phyloP scores from a whole-genome alignment of 1,140 invertebrate species.

The Drosophila miranda region DNA sequence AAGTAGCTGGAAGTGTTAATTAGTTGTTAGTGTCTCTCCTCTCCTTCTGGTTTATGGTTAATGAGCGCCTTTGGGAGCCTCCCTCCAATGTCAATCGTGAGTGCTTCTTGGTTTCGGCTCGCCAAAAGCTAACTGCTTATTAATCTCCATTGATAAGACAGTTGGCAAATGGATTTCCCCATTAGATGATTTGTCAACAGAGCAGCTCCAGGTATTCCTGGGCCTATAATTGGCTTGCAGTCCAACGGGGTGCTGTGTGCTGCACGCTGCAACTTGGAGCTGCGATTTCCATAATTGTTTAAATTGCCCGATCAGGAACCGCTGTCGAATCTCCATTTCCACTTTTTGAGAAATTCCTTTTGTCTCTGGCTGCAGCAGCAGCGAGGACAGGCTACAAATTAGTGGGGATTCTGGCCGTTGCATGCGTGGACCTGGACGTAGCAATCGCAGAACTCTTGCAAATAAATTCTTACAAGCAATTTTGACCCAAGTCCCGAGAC shows the following conservation, averaged over 20 bases:
- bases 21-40: constrained; percentile 67
- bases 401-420: constrained; percentile 19
- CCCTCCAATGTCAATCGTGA: constrained; percentile 51
- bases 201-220: background rate
- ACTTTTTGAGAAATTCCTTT: constrained; percentile 57
- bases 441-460: constrained; percentile 45
- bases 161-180: constrained; percentile 10
- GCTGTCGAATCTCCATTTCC: constrained; percentile 52
- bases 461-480: constrained; percentile 71
- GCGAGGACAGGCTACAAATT: constrained; percentile 61
- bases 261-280: constrained; percentile 1
- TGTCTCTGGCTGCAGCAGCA: constrained; percentile 21
- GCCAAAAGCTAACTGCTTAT: constrained; percentile 26
- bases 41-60: constrained; percentile 35
- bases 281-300: constrained; percentile 64
- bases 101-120: constrained; percentile 26
- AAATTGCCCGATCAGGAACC: constrained; percentile 39
- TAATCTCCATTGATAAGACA: constrained; percentile 47
- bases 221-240: constrained; percentile 1
- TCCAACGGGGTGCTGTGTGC: background rate
- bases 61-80: constrained; percentile 50
- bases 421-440: constrained; percentile 22
- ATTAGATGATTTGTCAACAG: constrained; percentile 22
- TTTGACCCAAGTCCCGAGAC: constrained; percentile 23
- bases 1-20: constrained; percentile 79